Base-by-base conservation (phyloP, 2,797 vertebrate species). In the Merluccius polli region DNA sequence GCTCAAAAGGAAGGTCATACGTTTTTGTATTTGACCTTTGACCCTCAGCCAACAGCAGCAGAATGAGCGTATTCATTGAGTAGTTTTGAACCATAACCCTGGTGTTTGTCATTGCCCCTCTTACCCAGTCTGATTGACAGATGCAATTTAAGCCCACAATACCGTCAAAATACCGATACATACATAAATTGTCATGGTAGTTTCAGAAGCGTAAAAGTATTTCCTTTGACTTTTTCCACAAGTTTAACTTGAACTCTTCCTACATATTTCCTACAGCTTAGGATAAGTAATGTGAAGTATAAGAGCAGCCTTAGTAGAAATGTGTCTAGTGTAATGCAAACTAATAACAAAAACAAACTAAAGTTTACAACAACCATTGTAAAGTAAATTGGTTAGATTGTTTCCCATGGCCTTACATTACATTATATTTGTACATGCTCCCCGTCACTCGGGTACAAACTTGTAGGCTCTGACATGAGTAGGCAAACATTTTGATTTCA, bases 21-120 rank as follows among this genome's bases (percentile, higher is more conserved):
- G 83, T 81, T 44, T 74, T 86, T 81, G 38, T 31, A 63, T 76
- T 81, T 86, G 85, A 89, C 84, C 27, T 86, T 81, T 89, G 86
- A 85, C 86, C 78, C 41, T 27, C 44, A 67, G 76, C 70, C 78
- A 84, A 78, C 71, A 15, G 5, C 73, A 89, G 81, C 59, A 91
- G 77, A 87, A 87, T 73, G 72, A 31, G 11, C 24, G 81, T 77
- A 85, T 86, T 91, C 87, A 89, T 77, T 33, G 78, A 71, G 72
- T 52, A 80, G 44, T 71, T 76, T 75, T 32, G 30, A 75, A 72
- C 73, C 30, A n/a, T 71, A 36, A 44, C 75, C 73, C 81, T 87
- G 84, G 72, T 77, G 71, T 85, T 87, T 86, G 83, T 87, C 80
- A 38, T 79, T 32, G n/a, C 44, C 74, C 73, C 70, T 74, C n/a